These are phyloP conservation scores for Solenopsis invicta DNA, from an alignment of 1,140 invertebrate genomes.

Conservation along the genomic window DNA sequence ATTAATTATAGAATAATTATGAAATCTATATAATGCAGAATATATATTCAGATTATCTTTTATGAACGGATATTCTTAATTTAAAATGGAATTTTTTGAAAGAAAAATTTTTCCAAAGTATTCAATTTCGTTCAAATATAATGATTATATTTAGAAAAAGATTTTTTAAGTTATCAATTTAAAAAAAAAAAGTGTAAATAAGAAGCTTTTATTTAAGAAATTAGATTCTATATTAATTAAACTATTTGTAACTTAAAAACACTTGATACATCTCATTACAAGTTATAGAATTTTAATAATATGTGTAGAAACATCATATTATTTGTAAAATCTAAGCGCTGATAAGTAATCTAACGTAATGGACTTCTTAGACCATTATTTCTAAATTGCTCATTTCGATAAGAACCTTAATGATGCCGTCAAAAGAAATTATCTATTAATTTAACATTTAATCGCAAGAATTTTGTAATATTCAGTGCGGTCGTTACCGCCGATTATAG, in stretches of 20 bases:
- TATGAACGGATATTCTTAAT: background rate
- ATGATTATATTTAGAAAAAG: background rate
- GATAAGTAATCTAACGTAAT: background rate
- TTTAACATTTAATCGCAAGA: background rate
- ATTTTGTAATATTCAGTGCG: background rate
- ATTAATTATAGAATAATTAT: background rate
- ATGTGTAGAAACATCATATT: background rate
- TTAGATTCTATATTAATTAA: background rate
- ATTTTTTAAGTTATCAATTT: background rate
- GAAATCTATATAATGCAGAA: background rate
- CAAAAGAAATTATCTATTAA: background rate
- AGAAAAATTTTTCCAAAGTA: background rate
- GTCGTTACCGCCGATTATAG: background rate
- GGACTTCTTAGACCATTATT: background rate
- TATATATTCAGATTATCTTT: background rate
- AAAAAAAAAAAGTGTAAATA: background rate
- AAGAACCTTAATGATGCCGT: background rate
- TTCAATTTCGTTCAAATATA: background rate
- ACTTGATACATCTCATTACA: background rate
- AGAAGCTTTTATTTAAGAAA: background rate
- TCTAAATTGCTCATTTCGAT: conserved; percentile 1
- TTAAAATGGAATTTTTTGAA: background rate
- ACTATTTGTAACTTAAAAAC: background rate
- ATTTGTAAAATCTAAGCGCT: background rate
- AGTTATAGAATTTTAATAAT: background rate